phyloP scores from a whole-genome alignment of 2,888 invertebrate species.

The Dendrolimus pini region DNA sequence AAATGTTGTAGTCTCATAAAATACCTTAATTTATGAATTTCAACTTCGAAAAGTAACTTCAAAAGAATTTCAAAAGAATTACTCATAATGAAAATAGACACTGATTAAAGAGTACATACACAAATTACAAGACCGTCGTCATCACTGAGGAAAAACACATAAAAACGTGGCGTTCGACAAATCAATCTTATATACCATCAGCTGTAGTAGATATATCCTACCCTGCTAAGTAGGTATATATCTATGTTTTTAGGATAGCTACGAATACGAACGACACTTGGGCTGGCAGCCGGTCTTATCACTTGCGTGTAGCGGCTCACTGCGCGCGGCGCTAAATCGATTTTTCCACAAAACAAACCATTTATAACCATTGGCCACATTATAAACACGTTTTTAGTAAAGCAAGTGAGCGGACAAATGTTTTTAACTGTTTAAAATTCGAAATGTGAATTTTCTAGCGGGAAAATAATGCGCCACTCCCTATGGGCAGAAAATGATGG shows the following conservation, averaged over 20 bases:
- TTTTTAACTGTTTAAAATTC: constrained; percentile 2
- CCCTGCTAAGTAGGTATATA: constrained; percentile 16
- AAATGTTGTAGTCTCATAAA: too few relatives aligned
- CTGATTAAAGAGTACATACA: too few relatives aligned
- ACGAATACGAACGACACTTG: constrained; percentile 11
- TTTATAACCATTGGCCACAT: constrained; percentile 52
- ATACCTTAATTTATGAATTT: too few relatives aligned
- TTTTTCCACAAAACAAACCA: constrained; percentile 66
- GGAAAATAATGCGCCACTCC: constrained; percentile 50
- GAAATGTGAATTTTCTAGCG: constrained; percentile 41
- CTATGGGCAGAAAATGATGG: constrained; percentile 45
- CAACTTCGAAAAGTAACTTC: too few relatives aligned
- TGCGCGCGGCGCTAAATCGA: constrained; percentile 69
- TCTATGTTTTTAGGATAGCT: constrained; percentile 20
- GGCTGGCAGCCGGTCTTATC: constrained; percentile 43
- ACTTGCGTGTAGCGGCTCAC: constrained; percentile 42
- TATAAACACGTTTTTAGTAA: constrained; percentile 53
- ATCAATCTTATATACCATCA: constrained; percentile 15
- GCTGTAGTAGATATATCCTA: constrained; percentile 11
- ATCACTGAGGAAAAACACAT: constrained; percentile 3
- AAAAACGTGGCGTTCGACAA: constrained; percentile 7
- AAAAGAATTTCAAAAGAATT: too few relatives aligned
- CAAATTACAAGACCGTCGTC: background rate
- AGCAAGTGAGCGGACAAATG: constrained; percentile 21
- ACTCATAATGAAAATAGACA: too few relatives aligned